These are phyloP conservation scores for Chrysomela aeneicollis DNA, from an alignment of 2,888 invertebrate species.

Conservation along the genomic window DNA sequence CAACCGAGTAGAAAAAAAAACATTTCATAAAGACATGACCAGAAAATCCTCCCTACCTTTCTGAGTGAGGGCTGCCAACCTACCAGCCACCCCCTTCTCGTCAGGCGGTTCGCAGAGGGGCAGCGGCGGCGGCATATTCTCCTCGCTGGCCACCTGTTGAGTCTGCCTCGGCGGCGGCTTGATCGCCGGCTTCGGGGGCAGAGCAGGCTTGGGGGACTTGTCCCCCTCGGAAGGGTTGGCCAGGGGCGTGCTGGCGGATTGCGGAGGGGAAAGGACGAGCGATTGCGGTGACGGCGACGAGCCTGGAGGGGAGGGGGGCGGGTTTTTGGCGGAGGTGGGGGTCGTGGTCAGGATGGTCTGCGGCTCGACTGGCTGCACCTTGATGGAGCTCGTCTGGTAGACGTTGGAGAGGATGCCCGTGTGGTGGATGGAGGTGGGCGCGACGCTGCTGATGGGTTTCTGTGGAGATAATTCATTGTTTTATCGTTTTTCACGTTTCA, in stretches of 20 bases:
- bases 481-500: background rate
- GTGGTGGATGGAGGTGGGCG: constrained; percentile 77
- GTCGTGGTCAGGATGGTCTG: constrained; percentile 72
- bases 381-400: constrained; percentile 82
- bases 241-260: constrained; percentile 69
- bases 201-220: constrained; percentile 75
- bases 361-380: constrained; percentile 82
- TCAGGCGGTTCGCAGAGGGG: constrained; percentile 56
- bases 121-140: constrained; percentile 62
- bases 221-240: constrained; percentile 57
- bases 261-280: constrained; percentile 65
- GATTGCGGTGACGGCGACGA: constrained; percentile 48
- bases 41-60: constrained; percentile 13
- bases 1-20: too few species aligned
- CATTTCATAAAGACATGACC: too few species aligned
- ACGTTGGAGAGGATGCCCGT: constrained; percentile 77
- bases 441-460: constrained; percentile 88
- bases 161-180: constrained; percentile 67
- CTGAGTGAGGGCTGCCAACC: constrained; percentile 10
- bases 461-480: constrained; percentile 56
- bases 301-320: constrained; percentile 35
- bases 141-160: constrained; percentile 50
- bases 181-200: constrained; percentile 84
- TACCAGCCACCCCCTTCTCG: constrained; percentile 41
- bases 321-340: constrained; percentile 59